A percentile compares a stretch with the other conserved stretches of the same genome.
phyloP scores from a whole-genome alignment of 2,113 vertebrate species.

The Gobio gobio region DNA sequence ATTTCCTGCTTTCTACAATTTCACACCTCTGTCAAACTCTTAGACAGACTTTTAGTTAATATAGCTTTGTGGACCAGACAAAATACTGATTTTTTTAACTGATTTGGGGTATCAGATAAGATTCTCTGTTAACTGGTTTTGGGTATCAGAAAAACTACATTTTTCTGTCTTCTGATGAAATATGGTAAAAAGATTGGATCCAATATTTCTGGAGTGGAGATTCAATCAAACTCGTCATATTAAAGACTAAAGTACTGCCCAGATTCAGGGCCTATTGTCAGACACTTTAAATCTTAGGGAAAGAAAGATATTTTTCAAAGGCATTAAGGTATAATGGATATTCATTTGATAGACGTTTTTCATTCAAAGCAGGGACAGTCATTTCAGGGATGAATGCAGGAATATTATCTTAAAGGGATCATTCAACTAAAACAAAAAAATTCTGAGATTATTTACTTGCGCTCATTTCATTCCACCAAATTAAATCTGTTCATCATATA shows the following conservation, averaged over 20 bases:
- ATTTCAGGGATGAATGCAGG: background rate
- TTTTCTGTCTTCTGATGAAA: background rate
- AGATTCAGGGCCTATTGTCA: slow-evolving; percentile 6
- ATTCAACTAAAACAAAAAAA: background rate
- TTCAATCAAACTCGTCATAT: background rate
- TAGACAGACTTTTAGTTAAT: background rate
- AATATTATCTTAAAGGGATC: background rate
- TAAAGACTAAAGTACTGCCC: background rate
- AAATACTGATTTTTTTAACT: background rate
- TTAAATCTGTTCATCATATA: no score
- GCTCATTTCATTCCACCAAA: background rate
- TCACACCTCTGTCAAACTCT: background rate
- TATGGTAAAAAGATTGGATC: background rate
- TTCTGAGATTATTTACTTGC: background rate
- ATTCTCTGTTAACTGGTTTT: no score
- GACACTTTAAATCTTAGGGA: slow-evolving; percentile 14
- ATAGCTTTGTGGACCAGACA: background rate
- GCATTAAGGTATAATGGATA: background rate
- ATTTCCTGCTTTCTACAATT: background rate
- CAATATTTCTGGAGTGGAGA: background rate
- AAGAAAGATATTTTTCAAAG: background rate
- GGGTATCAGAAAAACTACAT: background rate
- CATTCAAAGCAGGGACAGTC: background rate
- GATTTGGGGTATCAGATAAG: no score
- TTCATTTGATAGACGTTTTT: background rate